phyloP scores from a whole-genome alignment of 2,888 invertebrate genomes.

The Hofmannophila pseudospretella region DNA sequence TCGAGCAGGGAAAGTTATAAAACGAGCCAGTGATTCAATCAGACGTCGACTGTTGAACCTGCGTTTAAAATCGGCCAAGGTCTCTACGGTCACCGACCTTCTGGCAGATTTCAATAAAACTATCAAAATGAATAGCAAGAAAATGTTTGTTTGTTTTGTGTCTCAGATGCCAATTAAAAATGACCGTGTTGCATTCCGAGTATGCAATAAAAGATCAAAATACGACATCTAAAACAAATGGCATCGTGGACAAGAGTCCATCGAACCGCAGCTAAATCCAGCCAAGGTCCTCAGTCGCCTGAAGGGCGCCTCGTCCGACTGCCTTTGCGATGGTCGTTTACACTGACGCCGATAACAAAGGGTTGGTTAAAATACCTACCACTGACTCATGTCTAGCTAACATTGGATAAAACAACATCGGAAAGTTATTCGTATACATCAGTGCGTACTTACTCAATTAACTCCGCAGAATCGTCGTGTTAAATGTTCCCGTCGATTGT shows the following conservation, averaged over 20 bases:
- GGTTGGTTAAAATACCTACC: conserved; percentile 49
- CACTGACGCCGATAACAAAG: conserved; percentile 68
- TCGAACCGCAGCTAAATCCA: conserved; percentile 74
- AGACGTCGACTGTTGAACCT: conserved; percentile 54
- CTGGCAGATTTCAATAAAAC: conserved; percentile 21
- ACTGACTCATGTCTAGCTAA: conserved; percentile 55
- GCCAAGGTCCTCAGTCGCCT: conserved; percentile 70
- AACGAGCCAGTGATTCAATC: conserved; percentile 46
- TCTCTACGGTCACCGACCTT: conserved; percentile 59
- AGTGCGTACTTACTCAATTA: conserved; percentile 14
- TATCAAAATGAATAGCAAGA: neutral
- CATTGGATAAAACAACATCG: conserved; percentile 31
- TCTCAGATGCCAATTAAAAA: conserved; percentile 37
- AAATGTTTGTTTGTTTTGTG: conserved; percentile 26
- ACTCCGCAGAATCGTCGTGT: conserved; percentile 4
- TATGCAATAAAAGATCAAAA: conserved; percentile 57
- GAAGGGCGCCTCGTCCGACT: conserved; percentile 69
- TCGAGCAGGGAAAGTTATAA: conserved; percentile 63
- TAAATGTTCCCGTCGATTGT: conserved; percentile 8
- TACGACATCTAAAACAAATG: conserved; percentile 59
- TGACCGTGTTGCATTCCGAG: conserved; percentile 45
- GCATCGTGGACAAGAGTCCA: conserved; percentile 51
- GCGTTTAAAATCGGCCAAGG: conserved; percentile 74
- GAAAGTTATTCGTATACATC: conserved; percentile 16
- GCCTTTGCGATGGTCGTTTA: conserved; percentile 67